Conservation (phyloP, 2,113 vertebrate species). For the Pyxicephalus adspersus region DNA sequence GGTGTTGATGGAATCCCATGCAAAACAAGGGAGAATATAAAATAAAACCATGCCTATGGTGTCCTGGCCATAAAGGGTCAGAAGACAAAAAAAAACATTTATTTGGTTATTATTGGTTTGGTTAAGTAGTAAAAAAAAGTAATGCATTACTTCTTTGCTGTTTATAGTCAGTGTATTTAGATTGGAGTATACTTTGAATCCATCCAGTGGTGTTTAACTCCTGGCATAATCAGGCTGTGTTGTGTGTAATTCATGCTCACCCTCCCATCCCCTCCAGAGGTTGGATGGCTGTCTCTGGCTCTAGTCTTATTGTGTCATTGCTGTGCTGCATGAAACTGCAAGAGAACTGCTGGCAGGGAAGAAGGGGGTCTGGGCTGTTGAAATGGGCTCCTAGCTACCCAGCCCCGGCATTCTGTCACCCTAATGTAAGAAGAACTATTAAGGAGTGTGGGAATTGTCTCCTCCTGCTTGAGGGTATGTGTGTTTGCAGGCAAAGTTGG, state of each 20-base stretch:
- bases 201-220: no score
- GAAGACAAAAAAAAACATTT: no score
- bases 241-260: background rate
- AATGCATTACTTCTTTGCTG: no score
- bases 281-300: background rate
- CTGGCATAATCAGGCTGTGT: no score
- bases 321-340: conserved; percentile 6
- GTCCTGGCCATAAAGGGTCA: no score
- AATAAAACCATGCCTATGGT: no score
- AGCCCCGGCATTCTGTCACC: conserved; percentile 2
- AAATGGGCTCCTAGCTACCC: background rate
- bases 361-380: background rate
- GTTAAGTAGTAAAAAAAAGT: no score
- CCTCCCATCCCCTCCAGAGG: conserved; percentile 7
- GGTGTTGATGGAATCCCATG: no score
- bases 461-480: background rate
- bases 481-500: conserved; percentile 23
- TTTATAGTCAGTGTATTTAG: no score
- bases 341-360: background rate
- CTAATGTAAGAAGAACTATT: conserved; percentile 23
- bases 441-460: conserved; percentile 24
- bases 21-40: no score
- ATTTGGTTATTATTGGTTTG: no score
- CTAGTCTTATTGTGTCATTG: conserved; percentile 3
- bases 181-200: no score